A percentile compares a stretch with the other conserved stretches of the same genome.
Evolutionary conservation across 2,113 vertebrate genomes (phyloP).

Genomic region (Lanius collurio): DNA sequence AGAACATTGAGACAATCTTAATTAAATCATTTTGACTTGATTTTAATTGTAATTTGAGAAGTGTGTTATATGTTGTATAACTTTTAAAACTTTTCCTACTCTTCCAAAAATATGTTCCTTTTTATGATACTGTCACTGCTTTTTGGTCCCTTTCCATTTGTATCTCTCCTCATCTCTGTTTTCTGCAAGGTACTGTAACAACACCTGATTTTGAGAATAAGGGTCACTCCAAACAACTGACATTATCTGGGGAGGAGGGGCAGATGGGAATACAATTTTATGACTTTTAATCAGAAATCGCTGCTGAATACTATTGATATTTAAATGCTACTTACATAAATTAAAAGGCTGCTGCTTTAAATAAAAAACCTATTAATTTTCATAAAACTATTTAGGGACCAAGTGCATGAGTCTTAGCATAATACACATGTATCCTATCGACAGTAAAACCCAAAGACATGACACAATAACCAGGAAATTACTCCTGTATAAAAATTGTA

Average conservation of each 20-base stretch:
- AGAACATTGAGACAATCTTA: not conserved
- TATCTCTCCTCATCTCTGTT: not conserved
- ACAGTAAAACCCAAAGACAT: not conserved
- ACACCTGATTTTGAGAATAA: not conserved
- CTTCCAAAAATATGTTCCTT: not conserved
- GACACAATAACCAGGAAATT: not conserved
- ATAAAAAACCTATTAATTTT: not conserved
- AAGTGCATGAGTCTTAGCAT: not conserved
- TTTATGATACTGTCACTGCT: not conserved
- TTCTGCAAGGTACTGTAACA: not conserved
- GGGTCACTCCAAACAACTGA: not conserved
- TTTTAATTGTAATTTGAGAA: not conserved
- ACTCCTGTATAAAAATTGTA: not conserved
- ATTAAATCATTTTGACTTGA: not conserved
- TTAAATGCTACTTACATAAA: not conserved
- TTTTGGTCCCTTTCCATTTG: not conserved
- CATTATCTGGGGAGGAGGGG: fast-evolving
- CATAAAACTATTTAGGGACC: not conserved
- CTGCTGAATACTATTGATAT: not conserved
- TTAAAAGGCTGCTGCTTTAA: not conserved
- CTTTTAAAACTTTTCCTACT: not conserved
- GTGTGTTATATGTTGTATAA: not conserved
- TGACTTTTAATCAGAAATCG: not conserved
- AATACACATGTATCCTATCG: not conserved
- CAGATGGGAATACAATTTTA: not conserved